These are phyloP conservation scores for Zaprionus taronus DNA, from an alignment of 1,140 invertebrate genomes.

Conservation along the genomic window DNA sequence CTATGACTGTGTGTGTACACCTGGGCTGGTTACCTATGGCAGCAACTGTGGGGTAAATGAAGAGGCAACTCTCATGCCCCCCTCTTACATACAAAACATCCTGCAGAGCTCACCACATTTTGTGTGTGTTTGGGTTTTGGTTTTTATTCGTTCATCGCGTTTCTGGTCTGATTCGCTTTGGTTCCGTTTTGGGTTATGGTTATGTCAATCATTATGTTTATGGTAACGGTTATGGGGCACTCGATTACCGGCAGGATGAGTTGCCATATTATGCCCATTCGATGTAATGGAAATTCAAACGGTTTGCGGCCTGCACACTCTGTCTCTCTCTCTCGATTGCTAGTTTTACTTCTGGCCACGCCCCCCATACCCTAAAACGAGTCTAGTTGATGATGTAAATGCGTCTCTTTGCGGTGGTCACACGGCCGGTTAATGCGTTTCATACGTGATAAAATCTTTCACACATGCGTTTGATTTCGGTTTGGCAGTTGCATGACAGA, in stretches of 20 bases:
- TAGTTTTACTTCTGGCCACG: neutral
- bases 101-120: slow-evolving; percentile 1
- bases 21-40: neutral
- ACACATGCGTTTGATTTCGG: slow-evolving; percentile 33
- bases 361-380: neutral
- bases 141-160: slow-evolving; percentile 26
- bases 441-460: slow-evolving; percentile 65
- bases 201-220: slow-evolving; percentile 70
- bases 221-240: slow-evolving; percentile 63
- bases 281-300: slow-evolving; percentile 57
- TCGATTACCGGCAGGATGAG: slow-evolving; percentile 65
- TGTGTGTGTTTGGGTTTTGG: slow-evolving; percentile 3
- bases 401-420: slow-evolving; percentile 29
- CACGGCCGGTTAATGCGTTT: slow-evolving; percentile 51
- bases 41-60: slow-evolving; percentile 1
- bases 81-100: neutral
- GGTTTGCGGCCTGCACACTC: slow-evolving; percentile 20
- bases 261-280: slow-evolving; percentile 58
- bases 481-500: slow-evolving; percentile 37
- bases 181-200: slow-evolving; percentile 55
- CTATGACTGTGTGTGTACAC: neutral
- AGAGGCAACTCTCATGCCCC: neutral
- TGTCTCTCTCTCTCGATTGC: neutral
- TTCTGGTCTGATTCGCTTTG: slow-evolving; percentile 25
- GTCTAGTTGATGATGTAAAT: slow-evolving; percentile 33